Base-by-base conservation (phyloP, 2,797 vertebrate genomes). In the Phalloptychus januarius region DNA sequence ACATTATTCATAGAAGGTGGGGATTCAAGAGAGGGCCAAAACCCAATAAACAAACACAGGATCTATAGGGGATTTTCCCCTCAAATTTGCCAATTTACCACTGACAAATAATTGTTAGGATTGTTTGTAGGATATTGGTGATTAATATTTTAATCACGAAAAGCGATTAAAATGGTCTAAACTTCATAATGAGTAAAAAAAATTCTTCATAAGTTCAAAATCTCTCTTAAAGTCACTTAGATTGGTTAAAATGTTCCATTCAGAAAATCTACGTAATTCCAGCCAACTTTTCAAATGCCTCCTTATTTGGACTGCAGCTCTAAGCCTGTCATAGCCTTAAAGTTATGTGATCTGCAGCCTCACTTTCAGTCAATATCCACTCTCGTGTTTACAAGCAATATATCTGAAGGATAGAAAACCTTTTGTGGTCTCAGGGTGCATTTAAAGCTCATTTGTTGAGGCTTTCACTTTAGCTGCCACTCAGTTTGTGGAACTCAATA, bases 291-390 rank as follows among this genome's bases (percentile, higher is more conserved):
- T 45, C 75, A 74, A 86, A 82, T 72, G 74, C 82, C 80, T 83
- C 83, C 88, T 87, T 86, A 77, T 83, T 87, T n/a, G 70, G 71
- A 85, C 83, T 79, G 71, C 86, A 87, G 78, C 63, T 71, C 80
- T 71, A 80, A 88, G 81, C 81, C 83, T 76, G 80, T 77, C 79
- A 75, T 80, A 81, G 75, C 79, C 75, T 85, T 72, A 83, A 83
- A 88, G 38, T 88, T 85, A 88, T 83, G 75, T 85, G 85, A 88
- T 92, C 87, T 91, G 88, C 83, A 74, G 85, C 87, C 86, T 88
- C 83, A 82, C 83, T 88, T 92, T 92, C 88, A 92, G 92, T 94
- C 93, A 91, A 93, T 93, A 92, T 85, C 90, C 85, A 84, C 88
- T 91, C 85, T 83, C 76, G 83, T 91, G 90, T 94, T 93, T 93